Conservation (phyloP, 92 coral and sea anemone species). For the Palythoa grandis region DNA sequence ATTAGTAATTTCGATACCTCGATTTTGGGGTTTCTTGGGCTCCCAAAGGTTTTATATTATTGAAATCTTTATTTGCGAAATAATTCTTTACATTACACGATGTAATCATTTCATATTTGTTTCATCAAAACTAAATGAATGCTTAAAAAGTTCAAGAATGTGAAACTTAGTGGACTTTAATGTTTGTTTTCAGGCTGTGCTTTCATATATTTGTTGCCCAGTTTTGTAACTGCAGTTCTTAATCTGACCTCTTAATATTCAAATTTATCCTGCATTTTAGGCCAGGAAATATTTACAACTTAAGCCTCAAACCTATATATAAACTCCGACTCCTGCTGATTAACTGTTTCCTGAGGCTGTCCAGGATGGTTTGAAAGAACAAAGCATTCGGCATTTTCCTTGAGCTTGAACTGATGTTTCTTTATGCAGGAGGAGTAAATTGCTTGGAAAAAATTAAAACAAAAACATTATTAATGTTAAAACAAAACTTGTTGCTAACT, state of each 20-base stretch:
- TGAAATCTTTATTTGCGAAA: background rate
- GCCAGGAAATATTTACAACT: no score
- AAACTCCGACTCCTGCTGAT: constrained; percentile 25
- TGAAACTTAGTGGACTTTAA: constrained; percentile 55
- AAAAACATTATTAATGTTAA: no score
- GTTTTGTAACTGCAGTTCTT: constrained; percentile 39
- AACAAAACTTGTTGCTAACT: background rate
- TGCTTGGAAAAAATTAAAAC: constrained; percentile 9
- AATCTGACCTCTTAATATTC: constrained; percentile 10
- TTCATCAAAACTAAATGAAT: background rate
- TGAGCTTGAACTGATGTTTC: constrained; percentile 25
- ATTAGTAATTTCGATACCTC: background rate
- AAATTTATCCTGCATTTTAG: constrained; percentile 11
- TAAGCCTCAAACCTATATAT: no score
- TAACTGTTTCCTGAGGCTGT: constrained; percentile 14
- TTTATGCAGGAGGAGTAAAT: constrained; percentile 34
- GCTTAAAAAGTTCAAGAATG: background rate
- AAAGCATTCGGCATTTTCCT: constrained; percentile 27
- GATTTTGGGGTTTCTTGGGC: background rate
- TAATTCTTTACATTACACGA: no score
- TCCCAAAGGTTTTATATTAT: background rate
- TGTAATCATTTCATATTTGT: background rate
- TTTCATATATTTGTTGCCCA: constrained; percentile 49
- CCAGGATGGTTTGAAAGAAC: constrained; percentile 22
- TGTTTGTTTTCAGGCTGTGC: constrained; percentile 32